phyloP scores from a whole-genome alignment of 2,113 vertebrate genomes.

The Steatornis caripensis region DNA sequence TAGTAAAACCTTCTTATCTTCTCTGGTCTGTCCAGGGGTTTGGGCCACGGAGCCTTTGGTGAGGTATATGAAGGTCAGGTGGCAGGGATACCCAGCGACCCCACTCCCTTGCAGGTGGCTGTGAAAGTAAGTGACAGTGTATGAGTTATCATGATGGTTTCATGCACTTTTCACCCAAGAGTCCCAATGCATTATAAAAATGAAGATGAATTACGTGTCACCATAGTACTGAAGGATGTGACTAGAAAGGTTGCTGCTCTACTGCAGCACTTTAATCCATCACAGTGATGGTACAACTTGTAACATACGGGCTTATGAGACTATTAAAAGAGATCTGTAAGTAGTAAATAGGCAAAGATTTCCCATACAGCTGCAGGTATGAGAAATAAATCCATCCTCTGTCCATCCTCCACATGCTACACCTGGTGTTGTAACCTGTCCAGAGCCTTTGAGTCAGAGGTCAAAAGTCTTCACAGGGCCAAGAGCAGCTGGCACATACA shows the following conservation, averaged over 20 bases:
- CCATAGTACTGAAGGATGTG: not conserved
- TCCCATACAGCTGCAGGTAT: not conserved
- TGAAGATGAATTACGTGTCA: not conserved
- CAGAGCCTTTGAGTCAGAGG: not conserved
- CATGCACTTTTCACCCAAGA: not conserved
- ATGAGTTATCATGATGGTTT: slow-evolving; percentile 19
- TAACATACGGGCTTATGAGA: not conserved
- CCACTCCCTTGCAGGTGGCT: slow-evolving; percentile 92
- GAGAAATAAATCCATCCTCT: not conserved
- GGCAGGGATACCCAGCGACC: slow-evolving; percentile 87
- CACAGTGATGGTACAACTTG: not conserved
- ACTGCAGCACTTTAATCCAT: not conserved
- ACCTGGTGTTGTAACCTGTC: not conserved
- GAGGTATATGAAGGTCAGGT: slow-evolving; percentile 98
- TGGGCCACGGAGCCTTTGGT: slow-evolving; percentile 96
- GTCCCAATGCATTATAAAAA: slow-evolving; percentile 20
- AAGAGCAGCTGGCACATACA: not conserved
- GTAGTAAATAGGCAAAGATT: not conserved
- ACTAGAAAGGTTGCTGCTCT: not conserved
- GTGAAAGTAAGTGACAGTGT: slow-evolving; percentile 87
- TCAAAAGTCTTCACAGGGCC: not conserved
- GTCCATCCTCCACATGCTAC: not conserved
- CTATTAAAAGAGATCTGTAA: not conserved
- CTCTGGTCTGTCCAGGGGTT: slow-evolving; percentile 81
- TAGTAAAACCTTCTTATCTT: slow-evolving; percentile 54